Evolutionary conservation across 2,113 vertebrate species (phyloP).

Genomic region (Sardina pilchardus): DNA sequence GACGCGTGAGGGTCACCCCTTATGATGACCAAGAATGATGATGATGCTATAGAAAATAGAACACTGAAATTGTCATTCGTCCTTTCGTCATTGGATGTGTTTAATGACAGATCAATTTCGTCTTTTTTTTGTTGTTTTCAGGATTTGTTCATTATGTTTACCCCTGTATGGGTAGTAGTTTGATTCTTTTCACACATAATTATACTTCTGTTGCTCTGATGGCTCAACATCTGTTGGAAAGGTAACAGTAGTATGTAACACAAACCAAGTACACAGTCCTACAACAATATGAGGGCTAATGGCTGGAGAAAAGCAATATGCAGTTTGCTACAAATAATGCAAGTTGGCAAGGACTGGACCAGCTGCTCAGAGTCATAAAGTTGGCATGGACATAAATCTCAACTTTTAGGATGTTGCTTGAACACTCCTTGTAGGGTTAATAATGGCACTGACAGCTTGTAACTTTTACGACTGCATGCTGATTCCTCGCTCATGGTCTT

Average conservation of each 20-base stretch:
- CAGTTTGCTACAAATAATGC: background rate
- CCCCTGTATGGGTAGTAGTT: background rate
- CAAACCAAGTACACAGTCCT: background rate
- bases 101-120: background rate
- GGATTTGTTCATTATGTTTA: background rate
- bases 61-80: background rate
- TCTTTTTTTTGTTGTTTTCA: background rate
- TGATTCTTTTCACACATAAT: background rate
- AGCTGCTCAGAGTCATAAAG: background rate
- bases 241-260: background rate
- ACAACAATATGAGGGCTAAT: background rate
- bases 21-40: background rate
- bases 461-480: conserved; percentile 3
- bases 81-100: background rate
- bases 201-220: background rate
- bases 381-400: background rate
- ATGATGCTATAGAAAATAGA: background rate
- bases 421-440: conserved; percentile 15
- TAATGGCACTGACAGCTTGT: conserved; percentile 11
- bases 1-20: background rate
- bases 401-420: conserved; percentile 4
- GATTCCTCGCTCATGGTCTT: conserved; percentile 6
- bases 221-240: background rate
- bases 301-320: background rate
- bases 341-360: background rate